These are phyloP conservation scores for Pipistrellus nathusii DNA, from an alignment of 2,797 vertebrate genomes.

Conservation along the genomic window DNA sequence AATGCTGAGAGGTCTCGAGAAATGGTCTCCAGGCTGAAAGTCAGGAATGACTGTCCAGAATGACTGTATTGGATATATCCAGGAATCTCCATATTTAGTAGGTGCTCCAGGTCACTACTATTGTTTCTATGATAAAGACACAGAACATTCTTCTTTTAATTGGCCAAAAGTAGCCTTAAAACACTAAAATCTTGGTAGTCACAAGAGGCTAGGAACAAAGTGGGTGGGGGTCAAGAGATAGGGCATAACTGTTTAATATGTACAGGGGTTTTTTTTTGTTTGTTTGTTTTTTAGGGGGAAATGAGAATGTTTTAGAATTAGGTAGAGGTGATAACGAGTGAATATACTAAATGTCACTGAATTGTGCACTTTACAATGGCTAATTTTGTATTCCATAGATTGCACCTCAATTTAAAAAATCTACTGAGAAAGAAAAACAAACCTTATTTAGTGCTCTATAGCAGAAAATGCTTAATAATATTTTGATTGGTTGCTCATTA, in stretches of 20 bases:
- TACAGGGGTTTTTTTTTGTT: neutral
- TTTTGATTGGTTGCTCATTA: neutral
- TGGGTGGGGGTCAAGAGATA: accelerated
- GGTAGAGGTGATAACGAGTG: neutral
- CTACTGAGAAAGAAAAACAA: neutral
- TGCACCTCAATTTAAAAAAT: neutral
- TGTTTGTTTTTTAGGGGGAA: too few species aligned
- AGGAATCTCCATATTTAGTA: neutral
- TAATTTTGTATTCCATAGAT: neutral
- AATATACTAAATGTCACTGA: neutral
- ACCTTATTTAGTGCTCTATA: neutral
- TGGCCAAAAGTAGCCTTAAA: neutral
- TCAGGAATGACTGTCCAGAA: neutral
- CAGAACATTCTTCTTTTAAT: neutral
- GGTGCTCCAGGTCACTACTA: neutral
- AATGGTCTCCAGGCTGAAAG: neutral
- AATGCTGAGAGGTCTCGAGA: neutral
- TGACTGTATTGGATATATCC: neutral
- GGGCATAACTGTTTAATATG: neutral
- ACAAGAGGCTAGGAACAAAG: neutral
- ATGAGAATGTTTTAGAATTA: neutral
- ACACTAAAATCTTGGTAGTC: neutral
- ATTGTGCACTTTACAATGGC: neutral
- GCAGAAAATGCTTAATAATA: conserved; percentile 14
- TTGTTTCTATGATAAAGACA: neutral